Evolutionary conservation across 2,888 invertebrate genomes (phyloP), one percentile per base, ranked within the genome.

Genomic region (Drosophila putrida): DNA sequence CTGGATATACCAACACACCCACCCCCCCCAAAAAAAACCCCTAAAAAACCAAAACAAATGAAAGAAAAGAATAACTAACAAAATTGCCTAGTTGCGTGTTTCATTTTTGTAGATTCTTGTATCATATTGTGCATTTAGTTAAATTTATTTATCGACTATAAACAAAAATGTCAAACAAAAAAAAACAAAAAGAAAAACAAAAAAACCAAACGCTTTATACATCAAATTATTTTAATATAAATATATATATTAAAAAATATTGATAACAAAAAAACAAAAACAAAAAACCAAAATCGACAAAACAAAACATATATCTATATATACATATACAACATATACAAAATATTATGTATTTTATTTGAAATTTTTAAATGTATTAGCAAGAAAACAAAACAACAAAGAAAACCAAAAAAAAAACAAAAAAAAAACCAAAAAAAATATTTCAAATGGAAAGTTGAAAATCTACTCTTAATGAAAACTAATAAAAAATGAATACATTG

Each of bases 341-440:
- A 80, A 78, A 79, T 80, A 85, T 87, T 82, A 82, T 82, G 87
- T 89, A 90, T 90, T 84, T 87, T 84, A 82, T 72, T 82, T 77
- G 43, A 73, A 75, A 66, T 82, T 80, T 85, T 84, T 78, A 78
- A 81, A 84, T 80, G 77, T 71, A 83, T 75, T 80, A 75, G 75
- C 63, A 67, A 80, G 61, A 73, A 54, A 66, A 47, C 61, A 60
- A 41, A 51, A 41, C 25, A 35, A 43, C 5, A 5, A 31, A 31
- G 8, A 5, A 46, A 53, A 28, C 9, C 9, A 60, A 41, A 53
- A 50, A 35, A 36, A 13, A 47, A 63, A 51, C 35, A 20, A 20
- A 20, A 44, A 53, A 28, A 5, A 20, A 60, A 41, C 49, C 46
- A 39, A 39, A 13, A 47, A 63, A 51, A 31, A 43, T 36, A 20